A percentile compares a stretch with the other conserved stretches of the same genome.
Conservation (phyloP, 2,113 vertebrate species). For the Lepus americanus region DNA sequence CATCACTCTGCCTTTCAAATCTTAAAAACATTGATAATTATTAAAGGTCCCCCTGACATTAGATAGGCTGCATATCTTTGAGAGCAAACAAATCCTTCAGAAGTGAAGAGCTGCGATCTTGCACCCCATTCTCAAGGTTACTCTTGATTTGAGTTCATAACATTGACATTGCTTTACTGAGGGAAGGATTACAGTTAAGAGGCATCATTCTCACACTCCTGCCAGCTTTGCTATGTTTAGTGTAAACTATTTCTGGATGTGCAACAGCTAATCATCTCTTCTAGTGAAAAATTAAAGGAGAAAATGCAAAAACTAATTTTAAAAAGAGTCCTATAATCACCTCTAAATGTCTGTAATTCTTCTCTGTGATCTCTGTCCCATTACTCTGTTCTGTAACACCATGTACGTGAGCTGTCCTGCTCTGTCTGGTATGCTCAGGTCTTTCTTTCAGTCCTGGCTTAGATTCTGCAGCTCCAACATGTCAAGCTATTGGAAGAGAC, state of each 20-base stretch:
- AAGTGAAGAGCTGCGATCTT: not conserved
- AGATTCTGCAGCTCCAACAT: slow-evolving; percentile 53
- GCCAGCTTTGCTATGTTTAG: slow-evolving; percentile 73
- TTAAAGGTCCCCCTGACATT: not conserved
- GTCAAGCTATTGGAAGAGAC: slow-evolving; percentile 71
- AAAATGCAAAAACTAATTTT: not conserved
- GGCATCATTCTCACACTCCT: slow-evolving; percentile 58
- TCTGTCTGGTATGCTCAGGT: slow-evolving; percentile 59
- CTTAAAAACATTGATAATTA: not conserved
- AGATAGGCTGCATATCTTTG: not conserved
- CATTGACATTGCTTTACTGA: slow-evolving; percentile 33
- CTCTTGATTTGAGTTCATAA: slow-evolving; percentile 57
- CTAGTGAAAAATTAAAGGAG: slow-evolving; percentile 53
- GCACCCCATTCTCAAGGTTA: not conserved
- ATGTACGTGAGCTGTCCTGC: slow-evolving; percentile 7
- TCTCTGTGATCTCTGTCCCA: slow-evolving; percentile 68
- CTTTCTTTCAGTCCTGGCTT: slow-evolving; percentile 75
- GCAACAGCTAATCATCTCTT: slow-evolving; percentile 68
- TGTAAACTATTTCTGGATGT: slow-evolving; percentile 71
- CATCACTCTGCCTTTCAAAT: not conserved
- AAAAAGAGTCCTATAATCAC: not conserved
- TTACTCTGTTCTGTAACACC: slow-evolving; percentile 7
- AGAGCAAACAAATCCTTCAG: not conserved
- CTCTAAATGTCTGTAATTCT: slow-evolving; percentile 58
- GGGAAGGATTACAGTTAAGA: slow-evolving; percentile 63